phyloP scores from a whole-genome alignment of 2,113 vertebrate genomes.

The Monarcha castaneiventris region DNA sequence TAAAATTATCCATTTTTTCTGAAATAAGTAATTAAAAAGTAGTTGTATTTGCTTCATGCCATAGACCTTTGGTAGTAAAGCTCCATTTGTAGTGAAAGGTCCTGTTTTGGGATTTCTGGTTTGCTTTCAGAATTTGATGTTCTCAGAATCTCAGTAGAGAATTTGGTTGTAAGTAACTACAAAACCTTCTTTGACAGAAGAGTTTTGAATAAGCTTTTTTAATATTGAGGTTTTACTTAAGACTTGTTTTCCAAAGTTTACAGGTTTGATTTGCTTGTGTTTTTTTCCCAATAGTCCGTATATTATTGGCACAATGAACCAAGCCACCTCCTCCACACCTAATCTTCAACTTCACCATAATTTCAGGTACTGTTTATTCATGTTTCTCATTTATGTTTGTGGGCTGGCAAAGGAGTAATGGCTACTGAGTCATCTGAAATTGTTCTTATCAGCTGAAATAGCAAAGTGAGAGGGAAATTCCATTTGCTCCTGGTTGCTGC shows the following conservation, averaged over 20 bases:
- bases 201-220: neutral
- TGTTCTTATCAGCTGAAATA: constrained; percentile 1
- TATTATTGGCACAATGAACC: constrained; percentile 99
- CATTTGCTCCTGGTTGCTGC: neutral
- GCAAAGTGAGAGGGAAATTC: neutral
- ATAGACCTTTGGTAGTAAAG: neutral
- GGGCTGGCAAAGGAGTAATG: neutral
- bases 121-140: neutral
- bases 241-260: neutral
- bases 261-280: neutral
- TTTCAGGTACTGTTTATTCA: constrained; percentile 84
- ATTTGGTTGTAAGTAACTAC: neutral
- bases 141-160: neutral
- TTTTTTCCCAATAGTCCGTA: constrained; percentile 78
- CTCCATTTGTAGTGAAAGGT: neutral
- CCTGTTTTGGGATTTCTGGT: neutral
- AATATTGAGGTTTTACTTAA: neutral
- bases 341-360: constrained; percentile 98
- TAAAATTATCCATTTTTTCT: neutral
- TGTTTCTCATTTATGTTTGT: neutral
- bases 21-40: neutral
- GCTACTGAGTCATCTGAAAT: constrained; percentile 24
- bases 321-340: constrained; percentile 95
- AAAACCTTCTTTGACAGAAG: neutral
- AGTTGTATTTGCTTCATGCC: neutral